Conservation (phyloP, 2,113 vertebrate species). For the Arizona elegans region DNA sequence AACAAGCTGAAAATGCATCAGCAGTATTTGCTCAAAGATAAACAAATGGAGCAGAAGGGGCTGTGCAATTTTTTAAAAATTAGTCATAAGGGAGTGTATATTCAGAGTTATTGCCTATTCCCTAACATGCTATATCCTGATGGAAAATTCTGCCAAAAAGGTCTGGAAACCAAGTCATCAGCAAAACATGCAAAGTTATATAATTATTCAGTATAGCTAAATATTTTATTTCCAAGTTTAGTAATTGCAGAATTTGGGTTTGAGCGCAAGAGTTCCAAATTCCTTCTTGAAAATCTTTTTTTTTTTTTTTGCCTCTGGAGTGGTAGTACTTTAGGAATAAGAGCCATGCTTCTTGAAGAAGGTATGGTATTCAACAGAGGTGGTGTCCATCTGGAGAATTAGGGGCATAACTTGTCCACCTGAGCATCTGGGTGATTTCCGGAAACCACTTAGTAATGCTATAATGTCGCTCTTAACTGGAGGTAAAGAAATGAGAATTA, state of each 20-base stretch:
- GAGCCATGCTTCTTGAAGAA: neutral
- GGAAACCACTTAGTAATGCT: neutral
- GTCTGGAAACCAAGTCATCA: neutral
- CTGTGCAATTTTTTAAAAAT: neutral
- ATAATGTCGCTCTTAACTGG: neutral
- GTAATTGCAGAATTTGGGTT: neutral
- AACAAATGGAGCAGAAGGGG: neutral
- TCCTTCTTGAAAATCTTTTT: neutral
- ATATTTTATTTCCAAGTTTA: neutral
- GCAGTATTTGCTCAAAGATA: neutral
- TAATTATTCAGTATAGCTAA: neutral
- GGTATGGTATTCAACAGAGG: neutral
- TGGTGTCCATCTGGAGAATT: neutral
- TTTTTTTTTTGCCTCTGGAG: neutral
- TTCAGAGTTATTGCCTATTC: neutral
- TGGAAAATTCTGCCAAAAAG: neutral
- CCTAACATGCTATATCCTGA: neutral
- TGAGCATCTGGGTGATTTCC: neutral
- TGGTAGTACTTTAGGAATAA: neutral
- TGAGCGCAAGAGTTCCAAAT: neutral
- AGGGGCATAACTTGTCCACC: neutral
- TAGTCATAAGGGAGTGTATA: neutral
- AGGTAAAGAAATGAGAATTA: neutral
- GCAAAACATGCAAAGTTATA: neutral
- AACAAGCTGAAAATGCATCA: neutral